Evolutionary conservation across 2,888 invertebrate genomes (phyloP), one percentile per base, ranked within the genome.

Genomic region (Nebria brevicollis): DNA sequence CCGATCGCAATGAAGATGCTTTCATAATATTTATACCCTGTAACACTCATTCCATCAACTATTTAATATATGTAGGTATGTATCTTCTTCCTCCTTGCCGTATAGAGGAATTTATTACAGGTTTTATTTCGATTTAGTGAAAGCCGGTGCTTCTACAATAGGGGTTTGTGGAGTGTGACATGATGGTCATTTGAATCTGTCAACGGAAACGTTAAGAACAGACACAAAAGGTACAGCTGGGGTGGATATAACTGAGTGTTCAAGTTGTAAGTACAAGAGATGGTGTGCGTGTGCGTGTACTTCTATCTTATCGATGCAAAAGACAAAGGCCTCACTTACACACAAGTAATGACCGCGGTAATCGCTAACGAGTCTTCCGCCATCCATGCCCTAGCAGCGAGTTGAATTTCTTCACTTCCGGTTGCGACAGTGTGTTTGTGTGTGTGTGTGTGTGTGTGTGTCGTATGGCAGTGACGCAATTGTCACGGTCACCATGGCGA

Each of bases 331-430:
- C 15, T 15, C 66, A 25, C 66, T 66, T 15, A 20, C 70, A 70
- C 70, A 26, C 70, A 70, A 15, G 68, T 68, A 68, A 68, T 68
- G 68, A 68, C 68, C 68, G 68, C 68, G 15, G 68, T 68, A 68
- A 73, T 41, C 73, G 73, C 41, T 73, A 73, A 73, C 42, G 73
- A 73, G 73, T 34, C 42, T 73, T 73, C 73, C 73, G 42, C 41
- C 54, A 54, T 54, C 54, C 13, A 54, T 54, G 54, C 54, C 54
- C 4, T 54, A 10, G 25, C 54, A 54, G 11, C 13, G 25, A 68
- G 10, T 73, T 34, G 42, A 41, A 73, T 73, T 73, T 73, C 73
- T 73, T 73, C 42, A 41, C 73, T 73, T 73, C 41, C 73, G 26
- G 41, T 15, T 73, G 70, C 6, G 26, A 26, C 11, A 7, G 66